Base-by-base conservation (phyloP, 1,140 invertebrate species). In the Listronotus bonariensis region DNA sequence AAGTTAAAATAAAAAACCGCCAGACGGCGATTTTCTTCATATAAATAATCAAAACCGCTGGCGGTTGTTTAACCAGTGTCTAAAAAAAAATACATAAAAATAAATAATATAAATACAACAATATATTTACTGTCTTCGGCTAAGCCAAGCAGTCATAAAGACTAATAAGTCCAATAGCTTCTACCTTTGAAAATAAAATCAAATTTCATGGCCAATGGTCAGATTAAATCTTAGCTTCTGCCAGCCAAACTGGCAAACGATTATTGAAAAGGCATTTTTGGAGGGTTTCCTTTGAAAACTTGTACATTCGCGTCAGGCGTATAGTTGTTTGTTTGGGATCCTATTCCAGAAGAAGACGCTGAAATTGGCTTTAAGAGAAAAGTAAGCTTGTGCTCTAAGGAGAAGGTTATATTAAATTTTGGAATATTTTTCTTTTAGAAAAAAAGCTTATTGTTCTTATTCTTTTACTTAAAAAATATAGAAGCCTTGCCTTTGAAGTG, bases 201-300 rank as follows among this genome's bases (percentile, higher is more conserved):
- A 70, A 68, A 68, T 70, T 70, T 70, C 68, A 70, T 70, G 54
- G 68, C 61, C 59, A 65, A 20, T 67, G 66, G 63, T 64, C 61
- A 70, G 68, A 70, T 70, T 70, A 68, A 68, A 70, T 70, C 65
- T 65, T 51, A 40, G 36, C 46, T 64, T 43, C 46, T 42, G 36
- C 54, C 52, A 65, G 62, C 56, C 41, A 57, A 58, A 57, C 52
- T 58, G 41, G 53, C 26, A 49, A 65, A 42, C 45, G 62, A 65
- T 65, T 57, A 58, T 58, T 53, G 53, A 48, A 48, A 65, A 48
- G 26, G 53, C 62, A 32, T 63, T 63, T 62, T 45, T 26, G 41
- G 41, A 63, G 20, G 15, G 15, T 14, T 63, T 26, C 59, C 60
- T 63, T 63, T 63, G 60, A 63, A 55, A 55, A 54, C 41, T 63